Percentiles rank a stretch among this genome's conserved stretches.
These are phyloP conservation scores for Ptychodera flava DNA, from an alignment of 35 echinoderm and acorn worm species.

Conservation along the genomic window DNA sequence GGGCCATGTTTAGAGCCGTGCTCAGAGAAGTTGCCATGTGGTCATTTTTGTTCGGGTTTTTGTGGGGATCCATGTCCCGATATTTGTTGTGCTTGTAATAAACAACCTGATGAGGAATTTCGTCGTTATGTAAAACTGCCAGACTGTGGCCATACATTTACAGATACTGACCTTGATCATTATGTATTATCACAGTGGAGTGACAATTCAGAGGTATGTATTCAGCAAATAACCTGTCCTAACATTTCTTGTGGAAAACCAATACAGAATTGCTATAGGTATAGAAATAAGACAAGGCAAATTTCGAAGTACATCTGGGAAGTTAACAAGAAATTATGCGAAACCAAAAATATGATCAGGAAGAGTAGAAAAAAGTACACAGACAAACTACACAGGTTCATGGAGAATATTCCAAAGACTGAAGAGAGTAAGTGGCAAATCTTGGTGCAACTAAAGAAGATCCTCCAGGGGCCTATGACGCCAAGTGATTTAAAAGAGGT, in stretches of 20 bases:
- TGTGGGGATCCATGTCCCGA: not conserved
- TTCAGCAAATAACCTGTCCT: not conserved
- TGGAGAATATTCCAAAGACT: too few relatives aligned
- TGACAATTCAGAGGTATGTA: not conserved
- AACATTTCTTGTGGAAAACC: not conserved
- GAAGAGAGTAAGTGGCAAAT: too few relatives aligned
- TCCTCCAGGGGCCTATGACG: too few relatives aligned
- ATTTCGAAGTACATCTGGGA: not conserved
- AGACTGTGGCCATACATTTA: conserved; percentile 42
- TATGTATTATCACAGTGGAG: not conserved
- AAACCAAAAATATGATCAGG: too few relatives aligned
- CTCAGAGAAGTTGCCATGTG: not conserved
- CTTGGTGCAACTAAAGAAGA: too few relatives aligned
- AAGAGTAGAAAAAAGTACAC: too few relatives aligned
- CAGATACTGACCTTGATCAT: conserved; percentile 5
- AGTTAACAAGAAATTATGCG: not conserved
- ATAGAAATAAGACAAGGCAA: not conserved
- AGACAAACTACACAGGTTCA: too few relatives aligned
- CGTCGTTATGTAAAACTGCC: conserved; percentile 11
- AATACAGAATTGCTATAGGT: not conserved
- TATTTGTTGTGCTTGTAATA: not conserved
- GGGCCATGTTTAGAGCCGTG: not conserved
- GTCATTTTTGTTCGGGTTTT: not conserved
- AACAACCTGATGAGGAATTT: not conserved
- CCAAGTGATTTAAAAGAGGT: too few relatives aligned